phyloP scores from a whole-genome alignment of 2,113 vertebrate species.

The Danio rerio region GRCz12tu NC_133187.1:5869501-5870000 shows the following conservation, averaged over 20 bases:
- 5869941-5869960: not conserved
- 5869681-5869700: constrained; percentile 13
- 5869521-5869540: constrained; percentile 25
- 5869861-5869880: not conserved
- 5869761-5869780: constrained; percentile 8
- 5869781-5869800: constrained; percentile 24
- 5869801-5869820: constrained; percentile 19
- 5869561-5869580: constrained; percentile 25
- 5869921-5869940: not conserved
- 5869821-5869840: not conserved
- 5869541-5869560: constrained; percentile 46
- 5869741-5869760: not conserved
- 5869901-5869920: not conserved
- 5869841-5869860: not conserved
- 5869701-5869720: not conserved
- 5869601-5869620: constrained; percentile 30
- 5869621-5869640: constrained; percentile 15
- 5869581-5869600: constrained; percentile 10
- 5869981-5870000: not conserved
- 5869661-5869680: constrained; percentile 10
- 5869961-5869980: not conserved
- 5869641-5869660: not conserved
- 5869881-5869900: not conserved
- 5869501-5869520: constrained; percentile 16
- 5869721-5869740: constrained; percentile 9